Percentiles rank a stretch among this genome's conserved stretches.
These are phyloP conservation scores for Cairina moschata DNA, from an alignment of 2,113 vertebrate genomes.

Conservation along the genomic window DNA sequence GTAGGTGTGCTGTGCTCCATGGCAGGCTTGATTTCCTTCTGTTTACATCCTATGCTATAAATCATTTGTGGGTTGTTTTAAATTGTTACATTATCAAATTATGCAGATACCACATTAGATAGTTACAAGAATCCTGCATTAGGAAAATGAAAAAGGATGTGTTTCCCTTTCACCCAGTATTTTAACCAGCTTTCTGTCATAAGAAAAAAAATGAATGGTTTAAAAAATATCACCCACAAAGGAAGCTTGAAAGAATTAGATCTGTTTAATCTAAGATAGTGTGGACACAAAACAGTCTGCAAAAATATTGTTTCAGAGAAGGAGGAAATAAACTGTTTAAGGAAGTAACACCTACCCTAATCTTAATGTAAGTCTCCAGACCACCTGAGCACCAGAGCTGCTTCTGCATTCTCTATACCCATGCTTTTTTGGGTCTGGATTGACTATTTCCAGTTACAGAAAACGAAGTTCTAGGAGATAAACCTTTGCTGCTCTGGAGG, in stretches of 20 bases:
- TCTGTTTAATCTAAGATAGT: background rate
- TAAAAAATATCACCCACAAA: too few relatives aligned
- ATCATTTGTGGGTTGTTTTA: background rate
- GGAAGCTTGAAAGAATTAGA: background rate
- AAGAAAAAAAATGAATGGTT: background rate
- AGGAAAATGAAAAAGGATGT: background rate
- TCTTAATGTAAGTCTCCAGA: background rate
- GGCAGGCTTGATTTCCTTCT: background rate
- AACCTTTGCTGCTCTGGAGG: background rate
- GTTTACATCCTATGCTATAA: background rate
- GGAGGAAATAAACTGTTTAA: background rate
- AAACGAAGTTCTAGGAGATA: background rate
- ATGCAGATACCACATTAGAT: background rate
- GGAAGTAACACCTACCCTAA: background rate
- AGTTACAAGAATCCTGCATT: background rate
- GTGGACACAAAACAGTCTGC: background rate
- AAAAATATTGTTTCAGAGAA: background rate
- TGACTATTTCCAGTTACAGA: background rate
- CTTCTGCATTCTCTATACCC: background rate
- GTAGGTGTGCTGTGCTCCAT: background rate
- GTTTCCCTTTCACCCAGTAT: slow-evolving; percentile 30
- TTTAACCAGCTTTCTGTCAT: background rate
- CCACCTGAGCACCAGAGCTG: background rate
- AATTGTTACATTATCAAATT: slow-evolving; percentile 8
- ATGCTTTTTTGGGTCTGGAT: background rate